Base-by-base conservation (phyloP, 2,113 vertebrate genomes). In the Melanotaenia duboulayi region DNA sequence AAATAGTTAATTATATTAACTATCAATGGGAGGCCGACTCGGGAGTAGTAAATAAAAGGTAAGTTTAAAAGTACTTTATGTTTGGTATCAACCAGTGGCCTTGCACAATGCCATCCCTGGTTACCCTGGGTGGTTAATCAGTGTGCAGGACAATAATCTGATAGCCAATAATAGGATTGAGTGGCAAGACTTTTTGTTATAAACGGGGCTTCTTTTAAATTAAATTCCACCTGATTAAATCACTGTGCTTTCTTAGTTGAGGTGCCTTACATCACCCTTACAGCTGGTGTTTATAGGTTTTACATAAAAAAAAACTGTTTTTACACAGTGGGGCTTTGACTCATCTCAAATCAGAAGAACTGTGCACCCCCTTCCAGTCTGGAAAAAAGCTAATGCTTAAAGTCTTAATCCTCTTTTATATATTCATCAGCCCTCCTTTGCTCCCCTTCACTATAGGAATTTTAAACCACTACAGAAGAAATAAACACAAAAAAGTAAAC, bases 381-480 rank as follows among this genome's bases (percentile, higher is more conserved):
- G 78, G 67, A 78, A 74, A 32, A 51, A 83, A 62, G 67, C 70
- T 82, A 69, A 77, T 65, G 39, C 84, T 81, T 87, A 84, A 83
- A 70, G 56, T 42, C 74, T 67, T 86, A 59, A 87, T 89, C 81
- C 79, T 86, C 74, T 85, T 86, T 66, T 65, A 83, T 83, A 52
- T 8, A 48, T 57, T 56, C 46, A 37, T 51, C 25, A 48, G 54
- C n/a, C 73, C 48, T 44, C 25, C 58, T 81, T 84, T 81, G 67
- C 78, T 83, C 42, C 32, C 40, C 73, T 51, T n/a, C 49, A 49
- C 9, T 55, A 13, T 0, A 12, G 16, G 24, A 65, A 51, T 48
- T 11, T 61, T n/a, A 75, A 64, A 68, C 14, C 8, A 24, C 7
- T 28, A 4, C 7, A 20, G 25, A 54, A 35, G 14, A 24, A 22